Conservation (phyloP, 2,797 vertebrate species). For the Coendou prehensilis region DNA sequence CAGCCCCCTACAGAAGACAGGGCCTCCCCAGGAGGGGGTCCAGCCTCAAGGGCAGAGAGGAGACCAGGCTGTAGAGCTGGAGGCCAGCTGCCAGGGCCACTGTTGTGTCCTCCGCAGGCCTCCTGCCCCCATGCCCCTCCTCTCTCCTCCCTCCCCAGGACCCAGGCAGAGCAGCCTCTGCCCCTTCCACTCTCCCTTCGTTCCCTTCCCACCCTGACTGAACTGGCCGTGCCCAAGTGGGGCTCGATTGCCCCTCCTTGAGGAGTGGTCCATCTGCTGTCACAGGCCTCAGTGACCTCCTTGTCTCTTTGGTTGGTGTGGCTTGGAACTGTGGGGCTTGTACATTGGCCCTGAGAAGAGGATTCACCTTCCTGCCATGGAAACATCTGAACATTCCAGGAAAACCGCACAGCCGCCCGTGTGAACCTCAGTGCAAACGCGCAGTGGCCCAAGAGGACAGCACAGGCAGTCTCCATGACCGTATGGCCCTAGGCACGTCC, state of each 20-base stretch:
- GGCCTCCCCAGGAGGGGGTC: background rate
- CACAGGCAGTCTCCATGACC: too few relatives aligned
- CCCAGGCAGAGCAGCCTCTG: background rate
- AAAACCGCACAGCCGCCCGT: background rate
- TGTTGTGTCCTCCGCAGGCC: background rate
- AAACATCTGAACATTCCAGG: background rate
- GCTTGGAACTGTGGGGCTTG: background rate
- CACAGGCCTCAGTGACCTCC: background rate
- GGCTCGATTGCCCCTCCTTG: background rate
- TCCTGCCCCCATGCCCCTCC: too few relatives aligned
- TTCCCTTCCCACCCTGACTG: background rate
- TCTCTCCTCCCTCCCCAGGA: background rate
- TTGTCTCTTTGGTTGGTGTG: background rate
- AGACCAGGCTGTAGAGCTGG: background rate
- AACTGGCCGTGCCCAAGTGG: background rate
- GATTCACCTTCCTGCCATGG: background rate
- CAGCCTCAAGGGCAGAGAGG: background rate
- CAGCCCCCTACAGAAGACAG: background rate
- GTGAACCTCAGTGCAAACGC: background rate
- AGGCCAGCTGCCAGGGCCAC: background rate
- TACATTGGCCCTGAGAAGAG: background rate
- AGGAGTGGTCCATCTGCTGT: background rate
- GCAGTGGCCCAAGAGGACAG: background rate
- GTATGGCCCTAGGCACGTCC: rapidly evolving
- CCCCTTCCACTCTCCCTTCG: background rate